A percentile compares a stretch with the other conserved stretches of the same genome.
Conservation (phyloP, 2,797 vertebrate genomes). For the Thaleichthys pacificus region DNA sequence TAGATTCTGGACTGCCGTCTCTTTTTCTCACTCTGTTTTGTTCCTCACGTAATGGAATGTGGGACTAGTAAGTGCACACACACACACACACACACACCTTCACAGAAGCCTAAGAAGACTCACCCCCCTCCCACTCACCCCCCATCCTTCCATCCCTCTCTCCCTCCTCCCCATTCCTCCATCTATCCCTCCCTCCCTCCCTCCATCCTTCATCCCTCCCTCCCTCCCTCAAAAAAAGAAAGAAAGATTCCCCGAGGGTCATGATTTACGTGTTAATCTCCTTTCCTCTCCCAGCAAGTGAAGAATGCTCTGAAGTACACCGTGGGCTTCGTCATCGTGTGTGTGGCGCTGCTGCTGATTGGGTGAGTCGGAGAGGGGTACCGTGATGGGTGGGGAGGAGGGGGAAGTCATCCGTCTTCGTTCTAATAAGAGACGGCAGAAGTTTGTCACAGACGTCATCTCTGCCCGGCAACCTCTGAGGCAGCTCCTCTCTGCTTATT, state of each 20-base stretch:
- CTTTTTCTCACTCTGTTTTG: slow-evolving; percentile 31
- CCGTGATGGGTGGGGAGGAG: slow-evolving; percentile 33
- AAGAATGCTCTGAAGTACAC: slow-evolving; percentile 94
- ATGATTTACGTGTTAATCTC: slow-evolving; percentile 46
- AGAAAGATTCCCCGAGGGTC: slow-evolving; percentile 53
- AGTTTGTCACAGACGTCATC: neutral
- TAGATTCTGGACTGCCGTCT: slow-evolving; percentile 34
- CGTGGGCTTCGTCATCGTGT: slow-evolving; percentile 88
- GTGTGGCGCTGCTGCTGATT: slow-evolving; percentile 88
- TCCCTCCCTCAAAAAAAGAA: slow-evolving; percentile 40
- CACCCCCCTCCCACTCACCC: neutral
- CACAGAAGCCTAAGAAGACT: no score
- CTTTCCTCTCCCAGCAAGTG: slow-evolving; percentile 84
- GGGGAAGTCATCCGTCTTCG: neutral
- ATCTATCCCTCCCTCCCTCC: no score
- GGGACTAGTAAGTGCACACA: neutral
- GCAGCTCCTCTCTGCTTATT: neutral
- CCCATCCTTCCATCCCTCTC: neutral
- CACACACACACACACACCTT: no score
- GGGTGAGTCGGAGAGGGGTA: slow-evolving; percentile 77
- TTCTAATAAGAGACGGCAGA: neutral
- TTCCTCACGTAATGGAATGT: slow-evolving; percentile 12
- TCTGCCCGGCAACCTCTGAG: neutral
- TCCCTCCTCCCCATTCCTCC: slow-evolving; percentile 18
- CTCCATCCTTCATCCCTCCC: neutral